phyloP scores from a whole-genome alignment of 2,888 invertebrate species.

The Ennomos erosarius region DNA sequence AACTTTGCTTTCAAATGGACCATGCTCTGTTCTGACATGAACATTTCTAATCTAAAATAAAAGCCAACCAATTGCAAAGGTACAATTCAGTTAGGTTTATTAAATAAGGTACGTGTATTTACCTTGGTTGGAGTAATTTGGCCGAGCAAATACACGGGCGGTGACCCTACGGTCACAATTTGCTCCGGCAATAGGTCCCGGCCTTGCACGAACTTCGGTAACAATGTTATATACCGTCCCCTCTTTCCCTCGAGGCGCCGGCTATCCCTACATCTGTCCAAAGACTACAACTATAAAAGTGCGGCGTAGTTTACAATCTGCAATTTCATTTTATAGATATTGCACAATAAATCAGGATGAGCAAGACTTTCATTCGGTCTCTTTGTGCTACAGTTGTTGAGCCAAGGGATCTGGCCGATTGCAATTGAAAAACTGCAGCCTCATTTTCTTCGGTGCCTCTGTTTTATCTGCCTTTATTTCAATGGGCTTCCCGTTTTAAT shows the following conservation, averaged over 20 bases:
- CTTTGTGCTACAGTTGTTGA: slow-evolving; percentile 57
- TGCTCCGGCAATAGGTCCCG: slow-evolving; percentile 70
- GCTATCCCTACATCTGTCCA: slow-evolving; percentile 77
- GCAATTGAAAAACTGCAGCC: slow-evolving; percentile 65
- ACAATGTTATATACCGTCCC: slow-evolving; percentile 78
- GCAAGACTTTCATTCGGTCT: slow-evolving; percentile 57
- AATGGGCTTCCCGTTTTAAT: slow-evolving; percentile 55
- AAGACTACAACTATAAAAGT: slow-evolving; percentile 70
- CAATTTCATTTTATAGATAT: slow-evolving; percentile 75
- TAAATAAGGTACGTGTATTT: slow-evolving; percentile 70
- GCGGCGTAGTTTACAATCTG: slow-evolving; percentile 69
- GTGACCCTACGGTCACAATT: slow-evolving; percentile 78
- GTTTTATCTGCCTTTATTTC: slow-evolving; percentile 55
- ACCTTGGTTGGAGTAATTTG: slow-evolving; percentile 69
- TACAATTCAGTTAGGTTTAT: slow-evolving; percentile 58
- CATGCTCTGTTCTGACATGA: slow-evolving; percentile 67
- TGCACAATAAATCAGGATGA: slow-evolving; percentile 69
- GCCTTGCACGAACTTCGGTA: slow-evolving; percentile 77
- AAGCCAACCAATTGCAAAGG: slow-evolving; percentile 41
- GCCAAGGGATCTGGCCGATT: slow-evolving; percentile 53
- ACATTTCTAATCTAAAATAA: slow-evolving; percentile 57
- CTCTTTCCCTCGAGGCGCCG: slow-evolving; percentile 71
- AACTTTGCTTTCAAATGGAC: slow-evolving; percentile 71
- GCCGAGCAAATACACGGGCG: slow-evolving; percentile 68
- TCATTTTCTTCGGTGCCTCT: slow-evolving; percentile 60